Conservation (phyloP, 2,888 invertebrate genomes). For the Petrolisthes manimaculis region DNA sequence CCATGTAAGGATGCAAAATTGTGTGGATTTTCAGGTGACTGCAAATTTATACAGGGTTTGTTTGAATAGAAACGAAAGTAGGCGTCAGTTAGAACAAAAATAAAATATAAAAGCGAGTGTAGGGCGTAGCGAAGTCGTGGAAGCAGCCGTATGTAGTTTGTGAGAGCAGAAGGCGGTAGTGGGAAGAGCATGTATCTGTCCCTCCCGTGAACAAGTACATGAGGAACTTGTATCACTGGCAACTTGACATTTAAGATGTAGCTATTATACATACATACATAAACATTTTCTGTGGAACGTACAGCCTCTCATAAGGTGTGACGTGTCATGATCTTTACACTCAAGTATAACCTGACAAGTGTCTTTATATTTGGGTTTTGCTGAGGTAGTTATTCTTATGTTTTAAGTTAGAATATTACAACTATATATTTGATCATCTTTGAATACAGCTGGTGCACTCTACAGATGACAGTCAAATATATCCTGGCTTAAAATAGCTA, state of each 20-base stretch:
- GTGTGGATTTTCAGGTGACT: conserved; percentile 21
- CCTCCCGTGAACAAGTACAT: conserved; percentile 31
- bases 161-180: not conserved
- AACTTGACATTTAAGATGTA: conserved; percentile 27
- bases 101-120: conserved; percentile 11
- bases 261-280: conserved; percentile 29
- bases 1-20: not conserved
- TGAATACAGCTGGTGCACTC: conserved; percentile 29
- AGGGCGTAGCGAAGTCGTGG: conserved; percentile 27
- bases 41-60: conserved; percentile 46
- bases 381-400: conserved; percentile 29
- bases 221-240: conserved; percentile 42
- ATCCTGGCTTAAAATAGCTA: conserved; percentile 49
- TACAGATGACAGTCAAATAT: conserved; percentile 34
- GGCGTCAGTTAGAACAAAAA: conserved; percentile 33
- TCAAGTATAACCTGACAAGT: conserved; percentile 41
- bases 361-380: conserved; percentile 32
- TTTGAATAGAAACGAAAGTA: conserved; percentile 41
- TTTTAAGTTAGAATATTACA: conserved; percentile 12
- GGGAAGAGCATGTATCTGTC: conserved; percentile 19
- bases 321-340: conserved; percentile 51
- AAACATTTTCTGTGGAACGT: conserved; percentile 26
- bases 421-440: not conserved
- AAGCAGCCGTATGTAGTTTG: not conserved
- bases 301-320: conserved; percentile 56